Base-by-base conservation (phyloP, 2,888 invertebrate genomes). In the Agrilus mali region DNA sequence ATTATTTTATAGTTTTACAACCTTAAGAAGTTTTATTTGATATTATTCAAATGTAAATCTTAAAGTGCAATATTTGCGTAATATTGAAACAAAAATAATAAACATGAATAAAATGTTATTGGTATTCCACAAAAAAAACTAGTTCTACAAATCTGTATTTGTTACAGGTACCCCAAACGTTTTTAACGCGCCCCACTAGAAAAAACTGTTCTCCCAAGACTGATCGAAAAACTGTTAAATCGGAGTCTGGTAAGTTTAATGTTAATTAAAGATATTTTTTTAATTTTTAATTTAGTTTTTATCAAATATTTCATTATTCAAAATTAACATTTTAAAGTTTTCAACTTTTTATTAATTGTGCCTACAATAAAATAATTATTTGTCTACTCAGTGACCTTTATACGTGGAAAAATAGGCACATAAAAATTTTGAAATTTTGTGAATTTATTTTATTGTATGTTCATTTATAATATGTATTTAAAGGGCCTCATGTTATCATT, bases 131-230 rank as follows among this genome's bases (percentile, higher is more conserved):
- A 16, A 12, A n/a, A 3, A 12, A 7, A 16, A 15, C 7, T 38
- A 38, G 4, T 20, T 16, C 20, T 15, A 38, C 12, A 16, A 17
- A 16, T 20, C 7, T 38, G 6, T 14, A 38, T n/a, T 20, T 33
- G 39, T 55, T 60, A 14, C 52, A 74, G 74, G 73, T 73, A 36
- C 74, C 73, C 37, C 69, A 71, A 42, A 69, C 71, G 22, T 64
- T 73, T 49, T 65, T 71, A 56, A 72, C 73, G 48, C 70, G 76
- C 61, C 74, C 77, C 47, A 68, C 69, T 47, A 70, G 76, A 55
- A 80, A 78, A 63, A 79, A 76, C 57, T 74, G 73, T 61, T 79
- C 79, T 51, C 78, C 79, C 41, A 80, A 79, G 67, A 74, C 73
- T 15, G 73, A 74, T 13, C 70, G 40, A 35, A 44, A 50, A 46